Base-by-base conservation (phyloP, 2,113 vertebrate species). In the Mobula birostris region DNA sequence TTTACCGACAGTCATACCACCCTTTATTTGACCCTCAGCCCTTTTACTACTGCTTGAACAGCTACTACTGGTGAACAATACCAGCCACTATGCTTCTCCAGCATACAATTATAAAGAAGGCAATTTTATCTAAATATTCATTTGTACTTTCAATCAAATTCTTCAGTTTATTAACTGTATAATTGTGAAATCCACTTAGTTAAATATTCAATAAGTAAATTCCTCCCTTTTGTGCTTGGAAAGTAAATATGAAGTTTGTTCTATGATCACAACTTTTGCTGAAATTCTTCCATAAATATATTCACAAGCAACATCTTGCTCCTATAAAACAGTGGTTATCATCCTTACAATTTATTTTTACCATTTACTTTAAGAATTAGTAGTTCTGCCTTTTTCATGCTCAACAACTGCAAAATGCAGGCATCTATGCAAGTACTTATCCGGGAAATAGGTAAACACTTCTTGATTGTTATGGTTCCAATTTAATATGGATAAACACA, bases 81-180 rank as follows among this genome's bases (percentile, higher is more conserved):
- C 32, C 40, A 48, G 90, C 72, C 68, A 92, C 19, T 92, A 92
- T 72, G 17, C 24, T 70, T 92, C 32, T 66, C 90, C 66, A 92
- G 5, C 70, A 63, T 70, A 66, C 70, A 32, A 70, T n/a, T 92
- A 70, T 32, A 63, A 17, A 48, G 90, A 72, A 0, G 90, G 70
- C 90, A 92, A 72, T 40, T 72, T 92, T 92, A 72, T 48, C 90
- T 66, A 92, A 92, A 40, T 92, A 66, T 92, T 72, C 90, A 70
- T 72, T 92, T 92, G 90, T 92, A 36, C 90, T 92, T 92, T 48
- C 90, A 92, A 92, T 92, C 66, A 92, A 92, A 92, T 40, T 48
- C 66, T 32, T 70, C 66, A 92, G 66, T 92, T 92, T 92, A 92
- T 92, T 92, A 92, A 92, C 90, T 92, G 90, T 36, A 66, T 92